Conservation (phyloP, 2,888 invertebrate genomes). For the Megamerina dolium region DNA sequence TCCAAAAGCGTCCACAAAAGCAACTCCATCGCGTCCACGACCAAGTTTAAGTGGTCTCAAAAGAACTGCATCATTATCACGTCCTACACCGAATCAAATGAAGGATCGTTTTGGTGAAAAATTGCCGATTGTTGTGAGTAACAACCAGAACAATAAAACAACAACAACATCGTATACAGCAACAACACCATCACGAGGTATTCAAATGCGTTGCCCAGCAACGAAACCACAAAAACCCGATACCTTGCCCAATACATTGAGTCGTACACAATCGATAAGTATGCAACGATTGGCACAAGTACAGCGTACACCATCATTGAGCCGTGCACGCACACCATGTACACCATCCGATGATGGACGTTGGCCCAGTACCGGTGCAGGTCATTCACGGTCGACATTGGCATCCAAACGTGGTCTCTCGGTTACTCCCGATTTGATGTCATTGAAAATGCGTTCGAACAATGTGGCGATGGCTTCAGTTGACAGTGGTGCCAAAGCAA, state of each 20-base stretch:
- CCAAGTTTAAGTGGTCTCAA: slow-evolving; percentile 54
- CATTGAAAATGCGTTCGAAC: slow-evolving; percentile 36
- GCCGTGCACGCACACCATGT: slow-evolving; percentile 57
- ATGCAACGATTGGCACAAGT: slow-evolving; percentile 36
- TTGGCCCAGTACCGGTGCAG: slow-evolving; percentile 54
- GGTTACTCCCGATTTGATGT: slow-evolving; percentile 40
- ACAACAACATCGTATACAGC: slow-evolving; percentile 34
- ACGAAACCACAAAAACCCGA: slow-evolving; percentile 32
- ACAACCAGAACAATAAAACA: slow-evolving; percentile 42
- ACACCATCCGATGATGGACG: slow-evolving; percentile 65
- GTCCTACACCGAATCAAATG: slow-evolving; percentile 43
- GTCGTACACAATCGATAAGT: slow-evolving; percentile 37
- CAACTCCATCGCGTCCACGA: slow-evolving; percentile 34
- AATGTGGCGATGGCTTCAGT: slow-evolving; percentile 18
- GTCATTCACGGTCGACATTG: slow-evolving; percentile 18
- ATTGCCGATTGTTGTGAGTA: slow-evolving; percentile 35
- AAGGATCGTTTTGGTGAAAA: slow-evolving; percentile 58
- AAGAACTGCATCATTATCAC: slow-evolving; percentile 47
- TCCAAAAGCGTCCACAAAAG: slow-evolving; percentile 1
- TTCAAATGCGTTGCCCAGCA: slow-evolving; percentile 27
- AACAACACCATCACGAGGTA: slow-evolving; percentile 50
- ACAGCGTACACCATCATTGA: slow-evolving; percentile 52
- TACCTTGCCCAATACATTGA: slow-evolving; percentile 39
- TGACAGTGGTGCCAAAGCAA: slow-evolving; percentile 20
- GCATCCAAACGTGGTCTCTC: slow-evolving; percentile 38